phyloP scores from a whole-genome alignment of 1,140 invertebrate species.

The Galleria mellonella region DNA sequence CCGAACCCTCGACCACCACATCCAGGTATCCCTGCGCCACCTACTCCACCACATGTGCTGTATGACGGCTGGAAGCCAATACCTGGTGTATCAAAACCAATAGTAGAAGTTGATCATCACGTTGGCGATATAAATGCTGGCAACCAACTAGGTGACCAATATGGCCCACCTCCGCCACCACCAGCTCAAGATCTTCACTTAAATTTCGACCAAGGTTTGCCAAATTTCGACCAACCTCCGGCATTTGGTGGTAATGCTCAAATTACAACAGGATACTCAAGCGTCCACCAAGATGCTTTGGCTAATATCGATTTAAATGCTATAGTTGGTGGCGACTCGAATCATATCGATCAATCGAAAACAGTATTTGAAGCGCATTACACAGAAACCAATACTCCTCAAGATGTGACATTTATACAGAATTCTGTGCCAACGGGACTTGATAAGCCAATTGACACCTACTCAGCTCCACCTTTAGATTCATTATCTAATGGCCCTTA shows the following conservation, averaged over 20 bases:
- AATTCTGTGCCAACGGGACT: slow-evolving; percentile 17
- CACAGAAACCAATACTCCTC: slow-evolving; percentile 43
- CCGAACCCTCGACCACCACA: slow-evolving; percentile 72
- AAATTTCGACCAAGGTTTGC: slow-evolving; percentile 33
- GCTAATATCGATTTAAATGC: slow-evolving; percentile 64
- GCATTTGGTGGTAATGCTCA: slow-evolving; percentile 34
- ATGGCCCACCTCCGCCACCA: slow-evolving; percentile 46
- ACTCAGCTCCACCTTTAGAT: slow-evolving; percentile 69
- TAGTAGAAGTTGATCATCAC: slow-evolving; percentile 21
- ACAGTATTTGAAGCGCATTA: slow-evolving; percentile 71
- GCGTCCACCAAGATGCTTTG: slow-evolving; percentile 63
- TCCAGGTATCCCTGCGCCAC: slow-evolving; percentile 81
- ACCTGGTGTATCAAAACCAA: slow-evolving; percentile 74
- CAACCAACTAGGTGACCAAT: slow-evolving; percentile 26
- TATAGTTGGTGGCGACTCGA: slow-evolving; percentile 63
- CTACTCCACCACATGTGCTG: slow-evolving; percentile 83
- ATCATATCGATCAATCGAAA: slow-evolving; percentile 69
- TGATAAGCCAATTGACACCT: slow-evolving; percentile 56
- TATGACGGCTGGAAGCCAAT: slow-evolving; percentile 91
- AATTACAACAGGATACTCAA: slow-evolving; percentile 52
- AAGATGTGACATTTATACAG: slow-evolving; percentile 30
- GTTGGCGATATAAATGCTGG: slow-evolving; percentile 15
- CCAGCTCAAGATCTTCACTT: slow-evolving; percentile 39
- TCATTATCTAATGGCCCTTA: slow-evolving; percentile 71
- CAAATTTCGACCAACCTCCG: slow-evolving; percentile 23